These are phyloP conservation scores for Bettongia penicillata DNA, from an alignment of 2,113 vertebrate genomes.

Conservation along the genomic window DNA sequence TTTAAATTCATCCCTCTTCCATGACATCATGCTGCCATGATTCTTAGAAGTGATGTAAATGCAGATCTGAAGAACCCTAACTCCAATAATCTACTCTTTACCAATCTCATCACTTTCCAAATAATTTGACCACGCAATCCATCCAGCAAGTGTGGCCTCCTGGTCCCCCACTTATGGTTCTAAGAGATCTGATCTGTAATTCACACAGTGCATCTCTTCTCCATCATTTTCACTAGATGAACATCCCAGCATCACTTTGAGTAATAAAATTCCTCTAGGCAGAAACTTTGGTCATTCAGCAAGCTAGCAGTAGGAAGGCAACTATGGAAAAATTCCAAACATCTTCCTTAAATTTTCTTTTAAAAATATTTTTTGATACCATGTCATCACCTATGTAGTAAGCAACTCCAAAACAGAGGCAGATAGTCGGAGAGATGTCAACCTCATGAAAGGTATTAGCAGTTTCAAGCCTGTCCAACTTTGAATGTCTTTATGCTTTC, in stretches of 20 bases:
- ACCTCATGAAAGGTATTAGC: background rate
- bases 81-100: background rate
- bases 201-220: background rate
- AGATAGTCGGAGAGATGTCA: background rate
- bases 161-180: background rate
- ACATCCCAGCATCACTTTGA: background rate
- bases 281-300: background rate
- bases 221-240: background rate
- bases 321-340: background rate
- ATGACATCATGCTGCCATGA: background rate
- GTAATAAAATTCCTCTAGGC: background rate
- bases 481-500: background rate
- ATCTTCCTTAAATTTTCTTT: background rate
- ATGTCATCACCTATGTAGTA: background rate
- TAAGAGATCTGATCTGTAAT: background rate
- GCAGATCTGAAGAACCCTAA: background rate
- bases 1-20: background rate
- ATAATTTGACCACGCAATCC: background rate
- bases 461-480: background rate
- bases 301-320: background rate
- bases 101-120: background rate
- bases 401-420: background rate
- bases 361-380: background rate
- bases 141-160: background rate
- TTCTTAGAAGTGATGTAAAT: background rate